Percentiles rank a stretch among this genome's conserved stretches.
phyloP scores from a whole-genome alignment of 2,113 vertebrate species.

The Diadophis punctatus region DNA sequence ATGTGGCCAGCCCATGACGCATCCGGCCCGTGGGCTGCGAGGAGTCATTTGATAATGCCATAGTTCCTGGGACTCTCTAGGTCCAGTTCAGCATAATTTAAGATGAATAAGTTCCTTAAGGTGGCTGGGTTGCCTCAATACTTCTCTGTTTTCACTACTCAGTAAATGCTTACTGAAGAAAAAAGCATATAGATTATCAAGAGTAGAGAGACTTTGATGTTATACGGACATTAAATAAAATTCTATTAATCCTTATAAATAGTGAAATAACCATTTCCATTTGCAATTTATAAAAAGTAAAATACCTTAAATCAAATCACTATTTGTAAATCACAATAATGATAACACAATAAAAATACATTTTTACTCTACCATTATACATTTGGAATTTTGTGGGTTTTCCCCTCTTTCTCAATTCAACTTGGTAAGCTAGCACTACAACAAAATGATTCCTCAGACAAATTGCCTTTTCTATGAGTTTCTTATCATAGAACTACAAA shows the following conservation, averaged over 20 bases:
- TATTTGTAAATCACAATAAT: background rate
- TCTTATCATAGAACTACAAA: fast-evolving
- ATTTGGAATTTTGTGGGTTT: background rate
- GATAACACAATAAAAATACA: background rate
- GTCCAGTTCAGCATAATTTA: background rate
- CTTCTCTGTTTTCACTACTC: background rate
- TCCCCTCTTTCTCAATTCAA: fast-evolving
- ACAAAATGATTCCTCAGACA: background rate
- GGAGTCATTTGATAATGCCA: background rate
- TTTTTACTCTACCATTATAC: background rate
- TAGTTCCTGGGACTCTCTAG: background rate
- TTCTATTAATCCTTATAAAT: background rate
- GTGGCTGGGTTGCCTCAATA: background rate
- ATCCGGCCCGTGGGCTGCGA: no score
- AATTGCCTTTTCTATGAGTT: background rate
- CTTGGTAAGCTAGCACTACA: background rate
- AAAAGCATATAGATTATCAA: background rate
- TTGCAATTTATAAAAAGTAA: background rate
- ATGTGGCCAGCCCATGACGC: no score
- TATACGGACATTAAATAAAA: background rate
- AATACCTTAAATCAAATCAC: background rate
- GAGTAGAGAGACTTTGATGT: background rate
- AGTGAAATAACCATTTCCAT: background rate
- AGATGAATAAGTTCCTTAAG: background rate
- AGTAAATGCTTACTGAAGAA: background rate